Evolutionary conservation across 2,888 invertebrate genomes (phyloP), one percentile per base, ranked within the genome.

Genomic region (Leptinotarsa tumamoca): DNA sequence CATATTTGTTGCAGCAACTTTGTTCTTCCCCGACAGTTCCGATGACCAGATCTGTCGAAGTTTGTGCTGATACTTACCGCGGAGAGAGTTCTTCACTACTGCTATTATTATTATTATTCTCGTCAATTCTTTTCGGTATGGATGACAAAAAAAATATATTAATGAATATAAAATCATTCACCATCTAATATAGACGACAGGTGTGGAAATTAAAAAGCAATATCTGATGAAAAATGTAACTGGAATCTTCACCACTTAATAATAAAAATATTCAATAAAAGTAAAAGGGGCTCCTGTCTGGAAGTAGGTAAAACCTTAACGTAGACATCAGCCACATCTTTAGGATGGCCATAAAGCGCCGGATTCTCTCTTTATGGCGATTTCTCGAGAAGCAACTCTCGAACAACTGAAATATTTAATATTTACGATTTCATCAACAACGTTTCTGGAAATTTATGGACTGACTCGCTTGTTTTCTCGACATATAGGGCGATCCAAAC

Each of bases 341-440:
- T 85, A 83, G 82, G 82, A 80, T 84, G 85, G 86, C 86, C 88
- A 87, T 88, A 87, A 87, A 87, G 87, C 82, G 87, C 82, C 81
- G 80, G 79, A 80, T 79, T 80, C 85, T 82, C 87, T 84, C 87
- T 87, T 87, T 87, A 87, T 86, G 87, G 84, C 84, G 85, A 78
- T 79, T 76, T 78, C 73, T 72, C 76, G 74, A 70, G 67, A 51
- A 61, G 52, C 52, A 21, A 66, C 23, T 49, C 67, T 67, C 70
- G 67, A 70, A 54, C 66, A 67, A 68, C 67, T 69, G 49, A 66
- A 63, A 49, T 63, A 43, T 63, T 63, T 63, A 63, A 63, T 63
- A 63, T 58, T 58, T 58, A 58, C 58, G 13, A 17, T 63, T 63
- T 63, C 43, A 63, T 63, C 63, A 63, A 0, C 27, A 18, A n/a